Percentiles rank a stretch among this genome's conserved stretches.
These are phyloP conservation scores for Pteropus alecto DNA, from an alignment of 2,113 vertebrate genomes.

Conservation along the genomic window DNA sequence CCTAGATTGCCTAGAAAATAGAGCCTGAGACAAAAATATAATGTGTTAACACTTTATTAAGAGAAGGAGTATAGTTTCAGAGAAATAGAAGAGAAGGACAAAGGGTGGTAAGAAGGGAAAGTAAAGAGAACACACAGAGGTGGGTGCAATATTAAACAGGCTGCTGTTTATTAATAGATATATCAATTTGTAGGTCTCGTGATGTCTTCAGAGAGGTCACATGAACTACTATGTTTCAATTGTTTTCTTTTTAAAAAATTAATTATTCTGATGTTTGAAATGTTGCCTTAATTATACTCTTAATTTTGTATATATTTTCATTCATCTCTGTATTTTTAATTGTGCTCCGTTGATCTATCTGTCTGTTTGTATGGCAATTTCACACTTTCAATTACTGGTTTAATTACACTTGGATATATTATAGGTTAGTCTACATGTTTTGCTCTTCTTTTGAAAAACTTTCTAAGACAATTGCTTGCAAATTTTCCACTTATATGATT, in stretches of 20 bases:
- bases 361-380: not conserved
- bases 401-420: not conserved
- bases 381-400: not conserved
- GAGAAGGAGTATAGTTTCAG: too few relatives aligned
- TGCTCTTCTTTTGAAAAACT: not conserved
- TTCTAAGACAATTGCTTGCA: not conserved
- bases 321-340: not conserved
- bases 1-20: too few relatives aligned
- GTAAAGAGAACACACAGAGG: too few relatives aligned
- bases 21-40: too few relatives aligned
- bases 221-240: too few relatives aligned
- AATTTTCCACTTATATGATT: not conserved
- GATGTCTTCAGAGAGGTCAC: too few relatives aligned
- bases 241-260: not conserved
- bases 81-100: too few relatives aligned
- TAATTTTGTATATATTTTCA: not conserved
- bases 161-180: too few relatives aligned
- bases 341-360: not conserved
- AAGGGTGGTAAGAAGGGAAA: too few relatives aligned
- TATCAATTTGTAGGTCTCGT: too few relatives aligned
- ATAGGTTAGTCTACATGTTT: not conserved
- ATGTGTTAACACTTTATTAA: too few relatives aligned
- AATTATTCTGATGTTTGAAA: not conserved
- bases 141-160: too few relatives aligned
- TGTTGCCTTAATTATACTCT: not conserved